Base-by-base conservation (phyloP, 2,113 vertebrate genomes). In the Malurus alboscapulatus region DNA sequence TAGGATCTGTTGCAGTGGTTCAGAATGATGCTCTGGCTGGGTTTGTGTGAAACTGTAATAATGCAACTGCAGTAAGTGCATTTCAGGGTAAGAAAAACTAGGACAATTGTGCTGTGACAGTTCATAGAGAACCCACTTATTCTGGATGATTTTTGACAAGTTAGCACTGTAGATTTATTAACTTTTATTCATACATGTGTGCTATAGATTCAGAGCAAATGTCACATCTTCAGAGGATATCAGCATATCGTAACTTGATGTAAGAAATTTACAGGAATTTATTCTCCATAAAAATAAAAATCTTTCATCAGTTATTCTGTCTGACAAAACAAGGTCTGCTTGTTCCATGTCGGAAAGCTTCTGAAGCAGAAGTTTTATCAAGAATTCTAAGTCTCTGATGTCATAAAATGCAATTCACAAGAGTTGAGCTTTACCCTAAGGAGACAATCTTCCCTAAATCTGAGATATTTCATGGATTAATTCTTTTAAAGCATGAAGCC, bases 401-500 rank as follows among this genome's bases (percentile, higher is more conserved):
- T 78, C 94, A 79, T 61, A 66, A 89, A 71, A 89, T n/a, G 13
- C 34, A 80, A 85, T 77, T 92, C 0, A 0, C 80, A 68, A 36
- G 59, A 58, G 40, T 6, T 86, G 57, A 87, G 63, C 34, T 94
- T 88, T 79, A 69, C 63, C 50, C 68, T 95, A 15, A 87, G 86
- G 71, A 90, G 16, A 71, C 21, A 87, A 50, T 44, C 75, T 76
- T 84, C 47, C 38, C 81, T 62, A 63, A 84, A 92, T 83, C 29
- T 85, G 66, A 69, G 66, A 38, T 53, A 93, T 84, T 87, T 89
- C 65, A 95, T 63, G 72, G 68, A 87, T 63, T 87, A 91, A 88
- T 94, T 75, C 57, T 86, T 81, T 69, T 59, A 75, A 84, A 94
- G 53, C 47, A 58, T 76, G 57, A 87, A 94, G 57, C 7, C 5